phyloP scores from a whole-genome alignment of 2,888 invertebrate species.

The Melolontha melolontha region DNA sequence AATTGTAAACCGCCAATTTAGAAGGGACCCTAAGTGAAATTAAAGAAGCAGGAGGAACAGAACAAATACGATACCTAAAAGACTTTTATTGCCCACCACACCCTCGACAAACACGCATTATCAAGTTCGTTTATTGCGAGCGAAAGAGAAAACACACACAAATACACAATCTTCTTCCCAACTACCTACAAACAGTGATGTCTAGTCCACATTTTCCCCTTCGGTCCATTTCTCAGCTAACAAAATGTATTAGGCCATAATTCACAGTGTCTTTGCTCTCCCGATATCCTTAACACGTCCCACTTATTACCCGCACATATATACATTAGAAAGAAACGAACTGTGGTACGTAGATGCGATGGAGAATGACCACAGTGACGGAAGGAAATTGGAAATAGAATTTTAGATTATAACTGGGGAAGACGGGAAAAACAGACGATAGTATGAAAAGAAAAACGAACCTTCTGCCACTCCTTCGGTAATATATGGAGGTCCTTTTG shows the following conservation, averaged over 20 bases:
- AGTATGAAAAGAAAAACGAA: conserved; percentile 1
- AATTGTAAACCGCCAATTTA: conserved; percentile 21
- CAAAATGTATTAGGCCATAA: conserved; percentile 19
- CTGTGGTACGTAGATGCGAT: too few species aligned
- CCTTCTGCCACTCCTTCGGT: neutral
- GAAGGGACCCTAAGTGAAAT: conserved; percentile 24
- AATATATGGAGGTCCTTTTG: conserved; percentile 6
- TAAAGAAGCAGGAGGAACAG: conserved; percentile 16
- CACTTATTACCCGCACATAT: neutral
- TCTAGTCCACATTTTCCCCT: neutral
- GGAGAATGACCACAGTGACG: too few species aligned
- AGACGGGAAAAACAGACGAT: conserved; percentile 7
- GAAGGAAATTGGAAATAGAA: neutral
- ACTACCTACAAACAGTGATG: conserved; percentile 1
- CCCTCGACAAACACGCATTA: conserved; percentile 28
- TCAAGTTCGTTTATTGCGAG: conserved; percentile 11
- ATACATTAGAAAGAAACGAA: too few species aligned
- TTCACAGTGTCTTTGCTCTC: neutral
- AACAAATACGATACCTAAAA: conserved; percentile 21
- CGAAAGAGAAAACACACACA: neutral
- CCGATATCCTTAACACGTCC: conserved; percentile 1
- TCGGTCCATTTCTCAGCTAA: conserved; percentile 15
- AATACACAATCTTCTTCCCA: neutral
- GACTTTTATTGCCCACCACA: conserved; percentile 20
- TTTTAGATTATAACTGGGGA: neutral